Evolutionary conservation across 2,888 invertebrate genomes (phyloP), one percentile per base, ranked within the genome.

Genomic region (Lymantria monacha): DNA sequence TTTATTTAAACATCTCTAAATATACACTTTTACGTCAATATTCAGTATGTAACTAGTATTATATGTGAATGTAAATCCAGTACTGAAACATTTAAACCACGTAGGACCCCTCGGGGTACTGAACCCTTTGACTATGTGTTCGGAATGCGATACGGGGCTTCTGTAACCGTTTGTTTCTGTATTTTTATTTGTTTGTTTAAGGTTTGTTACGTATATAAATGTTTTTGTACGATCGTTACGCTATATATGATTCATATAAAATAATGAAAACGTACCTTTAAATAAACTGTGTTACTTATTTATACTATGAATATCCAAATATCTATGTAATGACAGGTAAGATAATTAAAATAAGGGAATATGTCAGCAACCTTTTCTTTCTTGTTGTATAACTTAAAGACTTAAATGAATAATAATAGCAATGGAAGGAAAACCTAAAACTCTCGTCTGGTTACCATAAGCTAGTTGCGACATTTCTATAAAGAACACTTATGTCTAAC

Each of bases 81-180:
- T 61, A 47, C 69, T 85, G 85, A 87, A 87, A 87, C 85, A 89
- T 87, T 87, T 85, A 83, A 79, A 78, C 83, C 86, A 80, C 85
- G 84, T 84, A 74, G 61, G 44, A 70, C 72, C 83, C 81, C 81
- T 70, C 63, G 70, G 73, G 69, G 45, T 50, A 54, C 48, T 37
- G 48, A 59, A 66, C 66, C 66, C 62, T 66, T 66, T 65, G 46
- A 49, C 59, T 61, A 69, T 69, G 64, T 58, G 65, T 57, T 53
- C 52, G 46, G 70, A 69, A 69, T 71, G 56, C 55, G 55, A 63
- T 68, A 57, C 66, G 49, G 22, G 22, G 37, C 36, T 42, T 49
- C 44, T 54, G 56, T 65, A 56, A 58, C 53, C 46, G 42, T 53
- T 43, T 42, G 49, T 51, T 56, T 48, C 42, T 31, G 9, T 48